Evolutionary conservation across 1,140 invertebrate species (phyloP).

Genomic region (Portunus trituberculatus): DNA sequence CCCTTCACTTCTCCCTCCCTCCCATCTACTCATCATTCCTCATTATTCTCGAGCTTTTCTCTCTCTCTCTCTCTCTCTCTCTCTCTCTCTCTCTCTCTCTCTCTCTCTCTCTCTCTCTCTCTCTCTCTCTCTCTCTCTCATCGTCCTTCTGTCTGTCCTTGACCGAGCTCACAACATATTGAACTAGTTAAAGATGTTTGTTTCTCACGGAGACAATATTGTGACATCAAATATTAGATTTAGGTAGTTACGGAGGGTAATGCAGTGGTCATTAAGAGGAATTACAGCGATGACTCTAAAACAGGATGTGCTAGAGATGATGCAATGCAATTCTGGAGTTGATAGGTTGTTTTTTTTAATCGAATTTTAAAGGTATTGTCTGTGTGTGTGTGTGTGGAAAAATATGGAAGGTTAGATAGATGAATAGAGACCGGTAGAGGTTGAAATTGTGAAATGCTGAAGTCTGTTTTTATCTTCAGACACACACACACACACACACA

Average conservation of each 20-base stretch:
- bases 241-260: background rate
- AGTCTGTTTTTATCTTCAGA: too few relatives aligned
- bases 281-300: background rate
- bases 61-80: too few relatives aligned
- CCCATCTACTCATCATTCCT: conserved; percentile 3
- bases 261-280: background rate
- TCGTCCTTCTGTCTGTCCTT: too few relatives aligned
- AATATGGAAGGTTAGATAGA: too few relatives aligned
- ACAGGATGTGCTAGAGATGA: background rate
- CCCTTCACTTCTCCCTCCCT: background rate
- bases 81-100: too few relatives aligned
- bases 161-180: background rate
- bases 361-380: background rate
- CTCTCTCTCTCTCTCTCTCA: too few relatives aligned
- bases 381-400: too few relatives aligned
- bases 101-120: too few relatives aligned
- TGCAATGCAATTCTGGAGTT: too few relatives aligned
- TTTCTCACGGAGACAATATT: background rate
- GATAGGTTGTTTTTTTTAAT: background rate
- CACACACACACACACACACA: too few relatives aligned
- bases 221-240: background rate
- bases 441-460: too few relatives aligned
- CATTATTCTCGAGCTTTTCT: background rate
- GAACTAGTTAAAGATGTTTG: background rate
- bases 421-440: too few relatives aligned